Evolutionary conservation across 2,113 vertebrate genomes (phyloP), one percentile per base, ranked within the genome.

Genomic region (Tor tambroides): DNA sequence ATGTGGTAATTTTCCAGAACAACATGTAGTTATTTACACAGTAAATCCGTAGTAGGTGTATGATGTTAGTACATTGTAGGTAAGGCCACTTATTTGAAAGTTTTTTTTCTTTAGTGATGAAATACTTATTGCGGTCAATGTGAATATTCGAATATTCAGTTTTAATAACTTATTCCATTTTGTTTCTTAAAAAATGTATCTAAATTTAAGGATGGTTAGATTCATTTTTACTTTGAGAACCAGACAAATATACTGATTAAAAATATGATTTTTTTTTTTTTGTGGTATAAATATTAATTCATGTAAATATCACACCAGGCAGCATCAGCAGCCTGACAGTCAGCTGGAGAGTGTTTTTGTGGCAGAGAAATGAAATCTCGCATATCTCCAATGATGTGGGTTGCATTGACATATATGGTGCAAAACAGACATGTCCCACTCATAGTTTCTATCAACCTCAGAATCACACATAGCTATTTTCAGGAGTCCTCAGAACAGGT

Each of bases 391-490:
- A 15, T 12, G 12, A 26, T 46, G 41, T n/a, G 23, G 23, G 38
- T 75, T 75, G 72, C 38, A 75, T 8, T 46, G n/a, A 75, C 21
- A 46, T 74, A 43, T 21, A 43, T 26, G 72, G 41, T 75, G 72
- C 41, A 75, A 75, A 75, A 46, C 72, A 46, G 72, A 75, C 5
- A 43, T 46, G 72, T 46, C 72, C 41, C n/a, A 46, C 56, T 23
- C 19, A 19, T 54, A 54, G 38, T 43, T 74, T 74, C 71, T 74
- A 10, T 43, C 71, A 74, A 41, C 69, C 71, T n/a, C 10, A 11
- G 9, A 43, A 11, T 43, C 23, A 26, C 72, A 43, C 72, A 75
- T 26, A 21, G 72, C 6, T 74, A 75, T 12, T 75, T 75, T 75
- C 38, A 43, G 72, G 35, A 72, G 69, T 72, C 3, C 23, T 67